phyloP scores from a whole-genome alignment of 2,797 vertebrate species.

The Syndactyla subalaris region DNA sequence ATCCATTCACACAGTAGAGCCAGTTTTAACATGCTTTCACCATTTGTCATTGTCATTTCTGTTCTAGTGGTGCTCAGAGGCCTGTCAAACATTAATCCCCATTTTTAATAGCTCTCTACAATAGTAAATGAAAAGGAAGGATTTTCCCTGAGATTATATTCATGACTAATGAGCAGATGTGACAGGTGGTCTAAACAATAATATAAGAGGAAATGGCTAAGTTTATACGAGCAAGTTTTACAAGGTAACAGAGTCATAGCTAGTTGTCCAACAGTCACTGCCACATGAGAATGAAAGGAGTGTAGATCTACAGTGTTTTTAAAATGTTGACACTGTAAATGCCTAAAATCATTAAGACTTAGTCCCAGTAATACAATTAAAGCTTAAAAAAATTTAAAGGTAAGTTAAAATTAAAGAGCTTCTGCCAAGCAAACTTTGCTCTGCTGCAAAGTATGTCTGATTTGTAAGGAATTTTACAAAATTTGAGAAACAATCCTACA shows the following conservation, averaged over 20 bases:
- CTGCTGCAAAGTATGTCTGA: neutral
- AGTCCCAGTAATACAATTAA: neutral
- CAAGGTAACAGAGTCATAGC: neutral
- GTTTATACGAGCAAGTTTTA: conserved; percentile 13
- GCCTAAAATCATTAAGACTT: neutral
- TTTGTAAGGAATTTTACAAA: neutral
- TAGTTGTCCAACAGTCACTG: neutral
- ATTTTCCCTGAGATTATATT: conserved; percentile 4
- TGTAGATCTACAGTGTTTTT: neutral
- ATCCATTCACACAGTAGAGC: neutral
- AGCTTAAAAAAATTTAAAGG: neutral
- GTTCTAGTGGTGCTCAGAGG: neutral
- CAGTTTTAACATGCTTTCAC: conserved; percentile 4
- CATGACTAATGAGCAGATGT: conserved; percentile 18
- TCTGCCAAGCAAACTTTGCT: neutral
- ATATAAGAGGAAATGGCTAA: neutral
- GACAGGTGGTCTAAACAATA: conserved; percentile 28
- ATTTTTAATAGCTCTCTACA: neutral
- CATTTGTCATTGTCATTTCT: conserved; percentile 21
- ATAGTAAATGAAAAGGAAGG: conserved; percentile 1
- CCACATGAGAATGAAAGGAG: neutral
- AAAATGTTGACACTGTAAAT: neutral
- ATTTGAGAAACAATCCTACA: neutral
- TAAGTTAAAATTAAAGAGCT: neutral
- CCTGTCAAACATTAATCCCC: neutral